Conservation (phyloP, 2,888 invertebrate genomes). For the Hymenopus coronatus region DNA sequence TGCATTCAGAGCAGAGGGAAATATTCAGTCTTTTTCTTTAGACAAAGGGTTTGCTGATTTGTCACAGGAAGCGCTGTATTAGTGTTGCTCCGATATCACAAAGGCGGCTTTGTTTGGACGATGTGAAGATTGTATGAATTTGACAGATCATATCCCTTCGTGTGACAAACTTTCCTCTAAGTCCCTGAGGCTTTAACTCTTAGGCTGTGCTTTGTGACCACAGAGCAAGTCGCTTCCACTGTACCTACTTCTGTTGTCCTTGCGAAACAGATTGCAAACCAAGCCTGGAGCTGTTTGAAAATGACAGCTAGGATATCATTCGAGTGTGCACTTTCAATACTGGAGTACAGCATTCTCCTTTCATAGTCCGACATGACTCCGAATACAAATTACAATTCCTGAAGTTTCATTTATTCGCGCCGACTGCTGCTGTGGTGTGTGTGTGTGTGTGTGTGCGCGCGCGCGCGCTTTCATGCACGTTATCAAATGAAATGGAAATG, state of each 20-base stretch:
- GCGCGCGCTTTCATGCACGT: too few relatives aligned
- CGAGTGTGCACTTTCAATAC: neutral
- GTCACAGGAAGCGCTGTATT: too few relatives aligned
- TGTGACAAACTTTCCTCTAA: neutral
- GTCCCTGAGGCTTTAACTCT: neutral
- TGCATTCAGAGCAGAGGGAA: too few relatives aligned
- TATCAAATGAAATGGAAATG: too few relatives aligned
- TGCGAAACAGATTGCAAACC: neutral
- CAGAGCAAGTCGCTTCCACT: neutral
- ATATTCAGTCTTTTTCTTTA: too few relatives aligned
- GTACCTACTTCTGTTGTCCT: neutral
- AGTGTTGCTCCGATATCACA: too few relatives aligned
- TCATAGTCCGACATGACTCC: neutral
- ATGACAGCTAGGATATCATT: neutral
- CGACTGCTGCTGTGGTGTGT: too few relatives aligned
- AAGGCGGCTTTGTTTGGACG: too few relatives aligned
- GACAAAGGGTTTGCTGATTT: too few relatives aligned
- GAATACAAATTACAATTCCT: too few relatives aligned
- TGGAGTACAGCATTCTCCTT: neutral
- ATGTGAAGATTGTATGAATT: neutral
- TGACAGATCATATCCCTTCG: neutral
- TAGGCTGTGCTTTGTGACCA: neutral
- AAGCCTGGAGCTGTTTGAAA: neutral
- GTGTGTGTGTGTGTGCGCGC: too few relatives aligned
- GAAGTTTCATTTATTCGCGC: too few relatives aligned